A percentile compares a stretch with the other conserved stretches of the same genome.
These are phyloP conservation scores for Aquatica leii DNA, from an alignment of 2,888 invertebrate species.

Conservation along the genomic window DNA sequence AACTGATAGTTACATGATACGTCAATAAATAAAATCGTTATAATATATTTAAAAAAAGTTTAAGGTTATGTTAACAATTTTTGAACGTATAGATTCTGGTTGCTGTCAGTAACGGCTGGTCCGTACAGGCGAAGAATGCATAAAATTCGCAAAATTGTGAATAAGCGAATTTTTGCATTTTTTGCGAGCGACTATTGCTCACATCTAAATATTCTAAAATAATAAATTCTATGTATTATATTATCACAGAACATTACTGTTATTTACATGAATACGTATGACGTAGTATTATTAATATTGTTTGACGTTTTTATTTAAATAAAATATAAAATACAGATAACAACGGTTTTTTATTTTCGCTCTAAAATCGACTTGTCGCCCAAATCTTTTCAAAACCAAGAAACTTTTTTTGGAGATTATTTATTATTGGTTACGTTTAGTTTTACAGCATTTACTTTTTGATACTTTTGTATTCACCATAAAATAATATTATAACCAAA, in stretches of 20 bases:
- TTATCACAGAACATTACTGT: conserved; percentile 52
- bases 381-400: background rate
- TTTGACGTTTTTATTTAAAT: conserved; percentile 39
- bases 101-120: conserved; percentile 59
- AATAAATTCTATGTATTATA: conserved; percentile 62
- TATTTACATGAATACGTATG: conserved; percentile 57
- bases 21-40: conserved; percentile 19
- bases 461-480: too few relatives aligned
- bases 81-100: conserved; percentile 48
- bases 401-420: too few relatives aligned
- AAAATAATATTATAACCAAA: too few relatives aligned
- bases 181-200: conserved; percentile 57
- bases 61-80: conserved; percentile 25
- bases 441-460: too few relatives aligned
- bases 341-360: background rate
- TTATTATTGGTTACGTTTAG: too few relatives aligned
- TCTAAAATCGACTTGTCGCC: background rate
- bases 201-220: conserved; percentile 62
- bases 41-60: conserved; percentile 18
- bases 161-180: conserved; percentile 38
- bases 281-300: conserved; percentile 53
- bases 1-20: conserved; percentile 43
- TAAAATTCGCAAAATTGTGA: conserved; percentile 39
- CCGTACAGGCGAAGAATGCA: conserved; percentile 53
- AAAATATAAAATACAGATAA: conserved; percentile 47